Percentiles rank a stretch among this genome's conserved stretches.
phyloP scores from a whole-genome alignment of 2,797 vertebrate genomes.

The Moxostoma hubbsi region DNA sequence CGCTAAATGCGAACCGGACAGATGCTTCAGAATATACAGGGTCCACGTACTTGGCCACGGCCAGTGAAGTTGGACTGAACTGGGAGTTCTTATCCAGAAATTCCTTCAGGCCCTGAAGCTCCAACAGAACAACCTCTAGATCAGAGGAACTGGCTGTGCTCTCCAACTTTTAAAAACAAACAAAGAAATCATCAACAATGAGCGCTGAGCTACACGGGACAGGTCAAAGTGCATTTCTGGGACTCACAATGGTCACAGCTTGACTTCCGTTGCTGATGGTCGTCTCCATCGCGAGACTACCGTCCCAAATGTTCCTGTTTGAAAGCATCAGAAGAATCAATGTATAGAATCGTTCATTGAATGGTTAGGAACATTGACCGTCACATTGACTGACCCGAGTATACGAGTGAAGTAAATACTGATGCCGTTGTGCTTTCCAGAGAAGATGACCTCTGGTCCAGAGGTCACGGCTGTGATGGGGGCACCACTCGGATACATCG shows the following conservation, averaged over 20 bases:
- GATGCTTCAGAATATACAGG: background rate
- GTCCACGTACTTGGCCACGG: slow-evolving; percentile 83
- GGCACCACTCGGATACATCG: slow-evolving; percentile 63
- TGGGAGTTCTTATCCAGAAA: slow-evolving; percentile 97
- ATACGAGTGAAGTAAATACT: slow-evolving; percentile 94
- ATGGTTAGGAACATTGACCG: background rate
- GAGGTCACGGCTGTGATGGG: slow-evolving; percentile 79
- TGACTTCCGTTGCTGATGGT: slow-evolving; percentile 86
- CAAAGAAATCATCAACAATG: background rate
- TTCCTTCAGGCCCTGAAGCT: slow-evolving; percentile 88
- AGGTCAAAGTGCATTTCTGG: too few species aligned
- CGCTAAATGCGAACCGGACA: slow-evolving; percentile 28
- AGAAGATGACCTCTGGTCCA: slow-evolving; percentile 93
- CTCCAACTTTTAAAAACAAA: slow-evolving; percentile 79
- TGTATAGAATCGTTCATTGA: background rate
- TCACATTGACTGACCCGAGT: slow-evolving; percentile 82
- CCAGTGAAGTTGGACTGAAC: slow-evolving; percentile 88
- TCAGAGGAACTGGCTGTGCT: slow-evolving; percentile 84
- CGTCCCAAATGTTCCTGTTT: slow-evolving; percentile 96
- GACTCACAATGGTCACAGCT: slow-evolving; percentile 86
- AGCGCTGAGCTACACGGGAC: too few species aligned
- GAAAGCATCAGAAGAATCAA: background rate
- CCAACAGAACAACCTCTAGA: slow-evolving; percentile 85
- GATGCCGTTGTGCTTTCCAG: slow-evolving; percentile 95
- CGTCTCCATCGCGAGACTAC: slow-evolving; percentile 90